A percentile compares a stretch with the other conserved stretches of the same genome.
Evolutionary conservation across 2,797 vertebrate genomes (phyloP).

Genomic region (Taenioides sp.): DNA sequence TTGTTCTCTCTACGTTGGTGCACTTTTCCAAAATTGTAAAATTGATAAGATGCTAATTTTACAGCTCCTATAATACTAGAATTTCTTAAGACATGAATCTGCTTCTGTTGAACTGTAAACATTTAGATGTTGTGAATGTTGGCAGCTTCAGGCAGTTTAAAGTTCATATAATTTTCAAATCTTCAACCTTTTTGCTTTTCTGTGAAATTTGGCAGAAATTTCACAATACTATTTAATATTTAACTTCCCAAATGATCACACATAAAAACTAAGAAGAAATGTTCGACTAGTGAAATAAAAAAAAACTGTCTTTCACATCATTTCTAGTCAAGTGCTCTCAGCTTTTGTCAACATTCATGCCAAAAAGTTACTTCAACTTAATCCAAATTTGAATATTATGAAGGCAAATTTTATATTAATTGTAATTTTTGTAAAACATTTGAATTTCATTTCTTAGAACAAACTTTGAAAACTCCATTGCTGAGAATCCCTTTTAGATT

Average conservation of each 20-base stretch:
- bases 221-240: not conserved
- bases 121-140: not conserved
- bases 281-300: not conserved
- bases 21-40: no score
- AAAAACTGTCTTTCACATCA: no score
- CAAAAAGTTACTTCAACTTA: not conserved
- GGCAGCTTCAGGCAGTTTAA: not conserved
- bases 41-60: no score
- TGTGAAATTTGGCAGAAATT: not conserved
- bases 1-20: no score
- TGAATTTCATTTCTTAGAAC: not conserved
- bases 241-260: not conserved
- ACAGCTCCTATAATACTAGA: no score
- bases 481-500: not conserved
- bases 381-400: not conserved
- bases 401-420: not conserved
- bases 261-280: not conserved
- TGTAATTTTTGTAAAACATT: no score
- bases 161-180: not conserved
- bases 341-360: not conserved
- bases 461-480: not conserved
- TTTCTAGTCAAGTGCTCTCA: not conserved
- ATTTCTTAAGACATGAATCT: not conserved
- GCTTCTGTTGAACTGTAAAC: constrained; percentile 2
- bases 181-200: not conserved